Base-by-base conservation (phyloP, 1,140 invertebrate genomes). In the Drosophila lacteicornis region DNA sequence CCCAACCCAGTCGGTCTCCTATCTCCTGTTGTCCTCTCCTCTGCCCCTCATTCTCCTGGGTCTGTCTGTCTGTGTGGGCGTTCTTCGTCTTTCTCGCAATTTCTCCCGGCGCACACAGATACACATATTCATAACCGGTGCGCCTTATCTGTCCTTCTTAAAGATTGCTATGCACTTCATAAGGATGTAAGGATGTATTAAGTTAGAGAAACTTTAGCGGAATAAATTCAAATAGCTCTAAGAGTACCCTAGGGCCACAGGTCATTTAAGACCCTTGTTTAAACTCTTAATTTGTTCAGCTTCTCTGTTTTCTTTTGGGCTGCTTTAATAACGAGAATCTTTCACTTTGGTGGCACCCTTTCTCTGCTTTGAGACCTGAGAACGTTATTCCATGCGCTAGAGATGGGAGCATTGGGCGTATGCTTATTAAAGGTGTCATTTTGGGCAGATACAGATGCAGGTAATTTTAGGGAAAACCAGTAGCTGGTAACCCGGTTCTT, bases 31-130 rank as follows among this genome's bases (percentile, higher is more conserved):
- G 7, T 11, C 15, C 19, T 17, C 27, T 38, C 46, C 38, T 13
- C 19, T 51, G n/a, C n/a, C 33, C 51, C 42, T 33, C 19, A 33
- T 33, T 30, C 33, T 50, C 36, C 36, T 42, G 15, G 17, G 12
- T 22, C 45, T 33, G 65, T 22, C 69, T 49, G 55, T 19, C 67
- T 38, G 25, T 46, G 69, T 68, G 40, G 56, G 62, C 53, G 58
- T 62, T 74, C 56, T 43, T 40, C 12, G 42, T 17, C 15, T 51
- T 43, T 45, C 36, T 62, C 25, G 75, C 49, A 65, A 75, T 83
- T 82, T 83, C 80, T 68, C 63, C 57, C 33, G 22, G 36, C 9
- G 30, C 30, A 49, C 13, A 61, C n/a, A 63, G 17, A 75, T 17
- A 67, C 33, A 70, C 53, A 9, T 3, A 11, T 42, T 17, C 49